Conservation (phyloP, 2,113 vertebrate genomes). For the Chaetops frenatus region DNA sequence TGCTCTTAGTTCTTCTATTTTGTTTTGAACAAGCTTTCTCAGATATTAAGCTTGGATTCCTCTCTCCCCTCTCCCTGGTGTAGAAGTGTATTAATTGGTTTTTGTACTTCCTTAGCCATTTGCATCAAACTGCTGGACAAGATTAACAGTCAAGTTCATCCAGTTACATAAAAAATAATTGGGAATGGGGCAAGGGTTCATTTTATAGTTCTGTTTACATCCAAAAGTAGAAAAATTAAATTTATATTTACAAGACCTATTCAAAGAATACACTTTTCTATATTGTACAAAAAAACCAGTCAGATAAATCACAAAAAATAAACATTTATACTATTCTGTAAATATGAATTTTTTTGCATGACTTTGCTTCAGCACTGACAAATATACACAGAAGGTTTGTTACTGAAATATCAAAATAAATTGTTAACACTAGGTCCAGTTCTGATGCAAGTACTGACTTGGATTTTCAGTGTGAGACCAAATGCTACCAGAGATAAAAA, state of each 20-base stretch:
- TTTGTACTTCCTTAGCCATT: conserved; percentile 72
- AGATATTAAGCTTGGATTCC: conserved; percentile 57
- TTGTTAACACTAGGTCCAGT: background rate
- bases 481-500: background rate
- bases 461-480: background rate
- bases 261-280: conserved; percentile 84
- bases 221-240: conserved; percentile 77
- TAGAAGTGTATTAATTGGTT: conserved; percentile 49
- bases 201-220: conserved; percentile 83
- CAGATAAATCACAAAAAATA: conserved; percentile 82
- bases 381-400: background rate
- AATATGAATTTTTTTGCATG: background rate
- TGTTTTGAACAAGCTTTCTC: conserved; percentile 68
- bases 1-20: conserved; percentile 64
- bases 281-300: conserved; percentile 80
- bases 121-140: conserved; percentile 71
- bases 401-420: background rate
- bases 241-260: conserved; percentile 86
- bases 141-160: conserved; percentile 59
- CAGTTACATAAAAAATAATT: conserved; percentile 63
- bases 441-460: background rate
- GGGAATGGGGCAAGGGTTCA: conserved; percentile 63
- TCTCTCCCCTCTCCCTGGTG: background rate
- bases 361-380: background rate
- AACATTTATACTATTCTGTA: conserved; percentile 88